phyloP scores from a whole-genome alignment of 2,797 vertebrate genomes.

The Poecilia velifera region DNA sequence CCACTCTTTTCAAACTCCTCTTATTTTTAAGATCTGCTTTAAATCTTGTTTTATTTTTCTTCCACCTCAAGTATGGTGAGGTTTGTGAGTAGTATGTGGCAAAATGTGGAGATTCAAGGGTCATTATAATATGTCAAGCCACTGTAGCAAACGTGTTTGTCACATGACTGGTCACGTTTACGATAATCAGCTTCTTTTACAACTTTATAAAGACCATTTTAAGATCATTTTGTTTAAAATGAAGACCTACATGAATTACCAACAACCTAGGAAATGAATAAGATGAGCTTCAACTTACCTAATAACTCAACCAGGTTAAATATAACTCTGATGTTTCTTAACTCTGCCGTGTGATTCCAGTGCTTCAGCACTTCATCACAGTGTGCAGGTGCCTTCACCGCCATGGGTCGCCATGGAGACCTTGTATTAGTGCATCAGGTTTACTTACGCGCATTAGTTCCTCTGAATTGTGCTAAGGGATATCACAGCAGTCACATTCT shows the following conservation, averaged over 20 bases:
- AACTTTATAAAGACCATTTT: background rate
- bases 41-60: background rate
- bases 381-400: background rate
- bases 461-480: background rate
- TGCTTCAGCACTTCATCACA: background rate
- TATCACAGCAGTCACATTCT: background rate
- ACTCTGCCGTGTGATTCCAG: background rate
- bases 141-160: background rate
- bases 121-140: background rate
- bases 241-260: background rate
- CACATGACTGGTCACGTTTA: slow-evolving; percentile 7
- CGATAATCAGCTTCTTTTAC: background rate
- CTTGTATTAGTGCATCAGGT: background rate
- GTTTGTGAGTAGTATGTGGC: background rate
- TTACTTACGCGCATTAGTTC: background rate
- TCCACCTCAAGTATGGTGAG: background rate
- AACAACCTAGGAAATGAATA: background rate
- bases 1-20: background rate
- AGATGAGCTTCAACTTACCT: background rate
- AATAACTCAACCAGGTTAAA: background rate
- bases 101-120: background rate
- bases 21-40: background rate
- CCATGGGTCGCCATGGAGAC: background rate
- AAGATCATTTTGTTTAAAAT: background rate
- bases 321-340: background rate